phyloP scores from a whole-genome alignment of 1,140 invertebrate genomes.

The Mamestra configurata region DNA sequence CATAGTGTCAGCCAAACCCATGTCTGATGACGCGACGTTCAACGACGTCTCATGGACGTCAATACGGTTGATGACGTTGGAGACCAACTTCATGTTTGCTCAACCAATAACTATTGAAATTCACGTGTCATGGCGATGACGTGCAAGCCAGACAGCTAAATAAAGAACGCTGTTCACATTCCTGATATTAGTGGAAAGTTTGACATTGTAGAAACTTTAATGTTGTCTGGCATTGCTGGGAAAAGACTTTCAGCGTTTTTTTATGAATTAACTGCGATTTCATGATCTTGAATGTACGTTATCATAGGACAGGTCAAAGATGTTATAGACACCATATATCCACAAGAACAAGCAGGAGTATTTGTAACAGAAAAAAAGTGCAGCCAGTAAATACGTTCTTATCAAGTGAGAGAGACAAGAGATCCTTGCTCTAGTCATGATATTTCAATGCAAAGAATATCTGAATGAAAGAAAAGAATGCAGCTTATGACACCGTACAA shows the following conservation, averaged over 20 bases:
- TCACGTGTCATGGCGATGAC: slow-evolving; percentile 52
- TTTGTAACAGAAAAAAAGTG: neutral
- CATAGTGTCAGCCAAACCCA: slow-evolving; percentile 56
- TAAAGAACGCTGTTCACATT: slow-evolving; percentile 33
- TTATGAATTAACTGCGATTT: neutral
- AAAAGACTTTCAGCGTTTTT: neutral
- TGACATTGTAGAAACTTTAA: neutral
- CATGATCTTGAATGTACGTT: neutral
- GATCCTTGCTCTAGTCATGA: neutral
- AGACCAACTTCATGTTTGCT: slow-evolving; percentile 57
- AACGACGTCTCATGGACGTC: slow-evolving; percentile 69
- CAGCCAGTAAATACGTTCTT: too few relatives aligned
- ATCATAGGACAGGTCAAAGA: too few relatives aligned
- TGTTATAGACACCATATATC: neutral
- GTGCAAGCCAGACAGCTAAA: slow-evolving; percentile 45
- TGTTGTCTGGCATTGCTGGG: neutral
- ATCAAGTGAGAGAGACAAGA: neutral
- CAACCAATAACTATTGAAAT: slow-evolving; percentile 42
- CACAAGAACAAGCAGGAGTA: neutral
- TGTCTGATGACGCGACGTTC: slow-evolving; percentile 53
- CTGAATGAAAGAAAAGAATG: slow-evolving; percentile 11
- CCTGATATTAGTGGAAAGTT: slow-evolving; percentile 29
- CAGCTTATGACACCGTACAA: slow-evolving; percentile 43
- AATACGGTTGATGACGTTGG: slow-evolving; percentile 69
- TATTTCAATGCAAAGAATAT: neutral